Conservation (phyloP, 2,113 vertebrate genomes). For the Trichomycterus rosablanca region DNA sequence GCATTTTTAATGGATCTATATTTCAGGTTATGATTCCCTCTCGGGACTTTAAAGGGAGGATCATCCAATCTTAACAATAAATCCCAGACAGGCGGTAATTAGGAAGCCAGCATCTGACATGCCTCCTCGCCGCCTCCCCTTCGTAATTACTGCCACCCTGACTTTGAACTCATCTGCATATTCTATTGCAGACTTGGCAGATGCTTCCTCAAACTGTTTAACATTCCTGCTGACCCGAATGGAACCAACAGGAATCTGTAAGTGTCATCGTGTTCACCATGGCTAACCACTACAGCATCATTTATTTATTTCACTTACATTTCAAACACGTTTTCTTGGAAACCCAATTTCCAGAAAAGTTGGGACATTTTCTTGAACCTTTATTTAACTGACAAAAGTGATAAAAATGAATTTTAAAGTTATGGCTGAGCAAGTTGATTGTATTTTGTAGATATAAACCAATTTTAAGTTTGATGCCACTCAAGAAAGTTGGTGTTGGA, state of each 20-base stretch:
- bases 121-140: slow-evolving; percentile 27
- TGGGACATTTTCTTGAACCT: too few species aligned
- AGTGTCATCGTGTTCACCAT: neutral
- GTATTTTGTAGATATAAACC: too few species aligned
- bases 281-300: neutral
- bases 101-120: slow-evolving; percentile 43
- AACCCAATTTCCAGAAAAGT: too few species aligned
- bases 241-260: slow-evolving; percentile 6
- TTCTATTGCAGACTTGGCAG: slow-evolving; percentile 42
- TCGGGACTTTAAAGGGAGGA: slow-evolving; percentile 34
- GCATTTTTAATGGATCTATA: slow-evolving; percentile 54
- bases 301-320: neutral
- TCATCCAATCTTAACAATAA: slow-evolving; percentile 44
- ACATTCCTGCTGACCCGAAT: slow-evolving; percentile 41
- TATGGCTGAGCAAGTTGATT: too few species aligned
- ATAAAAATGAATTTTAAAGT: too few species aligned
- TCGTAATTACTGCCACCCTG: slow-evolving; percentile 46
- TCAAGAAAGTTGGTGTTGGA: too few species aligned
- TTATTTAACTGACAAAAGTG: too few species aligned
- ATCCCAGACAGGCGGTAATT: slow-evolving; percentile 41
- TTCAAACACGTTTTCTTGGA: neutral
- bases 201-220: slow-evolving; percentile 34
- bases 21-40: slow-evolving; percentile 47
- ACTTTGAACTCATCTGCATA: slow-evolving; percentile 47
- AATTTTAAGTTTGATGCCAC: too few species aligned